These are phyloP conservation scores for Rhaphigaster nebulosa DNA, from an alignment of 2,888 invertebrate genomes.

Conservation along the genomic window DNA sequence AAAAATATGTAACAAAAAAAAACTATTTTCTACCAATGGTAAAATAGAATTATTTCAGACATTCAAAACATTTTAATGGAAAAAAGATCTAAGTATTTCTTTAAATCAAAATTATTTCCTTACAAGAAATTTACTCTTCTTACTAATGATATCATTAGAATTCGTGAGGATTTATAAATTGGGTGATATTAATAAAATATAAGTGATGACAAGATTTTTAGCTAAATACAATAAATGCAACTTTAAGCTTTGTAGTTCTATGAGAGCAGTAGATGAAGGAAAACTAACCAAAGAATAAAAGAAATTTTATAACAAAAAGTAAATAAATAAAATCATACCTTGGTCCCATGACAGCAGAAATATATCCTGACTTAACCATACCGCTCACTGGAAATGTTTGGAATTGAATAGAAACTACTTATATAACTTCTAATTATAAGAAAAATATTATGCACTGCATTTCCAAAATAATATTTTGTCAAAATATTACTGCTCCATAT, in stretches of 20 bases:
- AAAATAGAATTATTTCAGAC: no score
- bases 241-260: not conserved
- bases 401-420: not conserved
- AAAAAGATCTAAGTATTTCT: no score
- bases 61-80: no score
- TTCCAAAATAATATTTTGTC: not conserved
- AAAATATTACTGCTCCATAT: not conserved
- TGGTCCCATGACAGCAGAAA: slow-evolving; percentile 81
- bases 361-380: slow-evolving; percentile 76
- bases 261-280: not conserved
- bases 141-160: no score
- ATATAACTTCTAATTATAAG: not conserved
- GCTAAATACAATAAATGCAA: not conserved
- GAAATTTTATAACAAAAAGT: slow-evolving; percentile 56
- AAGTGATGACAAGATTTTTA: no score
- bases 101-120: no score
- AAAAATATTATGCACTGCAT: not conserved
- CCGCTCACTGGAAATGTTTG: slow-evolving; percentile 75
- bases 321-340: slow-evolving; percentile 71
- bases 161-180: no score
- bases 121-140: no score
- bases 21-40: no score
- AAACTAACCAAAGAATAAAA: not conserved
- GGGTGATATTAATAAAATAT: no score
- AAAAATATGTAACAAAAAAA: no score